phyloP scores from a whole-genome alignment of 2,888 invertebrate species.

The Cataglyphis cursor region DNA sequence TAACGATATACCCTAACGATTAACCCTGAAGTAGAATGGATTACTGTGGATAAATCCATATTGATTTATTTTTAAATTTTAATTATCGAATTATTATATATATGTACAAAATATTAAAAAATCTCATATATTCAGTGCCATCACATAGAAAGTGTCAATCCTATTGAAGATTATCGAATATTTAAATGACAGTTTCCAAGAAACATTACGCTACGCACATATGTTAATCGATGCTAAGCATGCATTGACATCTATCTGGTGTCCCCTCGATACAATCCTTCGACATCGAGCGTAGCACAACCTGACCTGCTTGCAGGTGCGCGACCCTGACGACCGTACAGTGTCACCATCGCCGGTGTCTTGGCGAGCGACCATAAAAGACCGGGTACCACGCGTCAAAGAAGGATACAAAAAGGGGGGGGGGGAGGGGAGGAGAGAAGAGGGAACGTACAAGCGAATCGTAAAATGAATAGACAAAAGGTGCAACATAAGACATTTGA shows the following conservation, averaged over 20 bases:
- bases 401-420: background rate
- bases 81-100: background rate
- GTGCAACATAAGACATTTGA: conserved; percentile 10
- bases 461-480: conserved; percentile 40
- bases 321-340: conserved; percentile 54
- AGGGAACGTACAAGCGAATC: conserved; percentile 30
- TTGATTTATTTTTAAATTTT: background rate
- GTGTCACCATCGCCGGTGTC: conserved; percentile 48
- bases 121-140: background rate
- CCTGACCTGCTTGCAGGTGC: conserved; percentile 55
- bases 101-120: background rate
- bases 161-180: background rate
- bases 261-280: conserved; percentile 19
- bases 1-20: background rate
- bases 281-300: conserved; percentile 21
- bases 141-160: background rate
- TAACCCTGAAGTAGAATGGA: background rate
- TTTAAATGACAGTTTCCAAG: background rate
- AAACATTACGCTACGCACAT: conserved; percentile 8
- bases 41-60: background rate
- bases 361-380: conserved; percentile 55
- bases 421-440: background rate
- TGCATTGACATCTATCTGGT: background rate
- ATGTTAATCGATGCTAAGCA: conserved; percentile 10
- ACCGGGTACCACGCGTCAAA: conserved; percentile 3